phyloP scores from a whole-genome alignment of 2,113 vertebrate genomes.

The Anthoscopus minutus region DNA sequence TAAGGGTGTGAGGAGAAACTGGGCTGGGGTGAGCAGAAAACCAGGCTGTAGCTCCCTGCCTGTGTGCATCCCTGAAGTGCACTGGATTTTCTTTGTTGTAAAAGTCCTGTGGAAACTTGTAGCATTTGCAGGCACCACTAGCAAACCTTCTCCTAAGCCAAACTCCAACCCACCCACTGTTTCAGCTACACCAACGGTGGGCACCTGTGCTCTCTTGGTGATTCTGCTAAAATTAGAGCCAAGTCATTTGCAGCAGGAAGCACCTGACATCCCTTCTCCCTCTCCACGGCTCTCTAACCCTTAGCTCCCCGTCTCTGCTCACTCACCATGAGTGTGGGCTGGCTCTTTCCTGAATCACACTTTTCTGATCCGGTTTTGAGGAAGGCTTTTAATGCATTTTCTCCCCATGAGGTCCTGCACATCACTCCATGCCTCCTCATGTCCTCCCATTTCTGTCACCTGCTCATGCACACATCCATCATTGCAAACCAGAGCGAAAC shows the following conservation, averaged over 20 bases:
- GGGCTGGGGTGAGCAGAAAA: neutral
- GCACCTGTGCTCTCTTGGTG: neutral
- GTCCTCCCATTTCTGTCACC: neutral
- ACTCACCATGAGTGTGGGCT: neutral
- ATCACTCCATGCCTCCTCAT: neutral
- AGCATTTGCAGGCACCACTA: neutral
- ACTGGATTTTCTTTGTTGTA: neutral
- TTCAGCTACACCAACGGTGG: fast-evolving
- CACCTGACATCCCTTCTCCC: neutral
- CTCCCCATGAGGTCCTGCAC: neutral
- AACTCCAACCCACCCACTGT: neutral
- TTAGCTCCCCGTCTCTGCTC: neutral
- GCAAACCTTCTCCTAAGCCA: neutral
- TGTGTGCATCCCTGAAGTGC: fast-evolving
- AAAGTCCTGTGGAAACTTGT: neutral
- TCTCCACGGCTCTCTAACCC: neutral
- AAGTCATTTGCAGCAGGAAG: neutral
- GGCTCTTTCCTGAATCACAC: neutral
- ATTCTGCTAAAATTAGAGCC: neutral
- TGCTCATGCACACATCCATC: neutral
- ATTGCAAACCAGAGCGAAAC: neutral
- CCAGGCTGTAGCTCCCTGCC: neutral
- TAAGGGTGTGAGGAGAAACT: neutral
- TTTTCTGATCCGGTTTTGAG: neutral
- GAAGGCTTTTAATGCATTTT: neutral